Evolutionary conservation across 2,888 invertebrate genomes (phyloP).

Genomic region (Megalurothrips usitatus): DNA sequence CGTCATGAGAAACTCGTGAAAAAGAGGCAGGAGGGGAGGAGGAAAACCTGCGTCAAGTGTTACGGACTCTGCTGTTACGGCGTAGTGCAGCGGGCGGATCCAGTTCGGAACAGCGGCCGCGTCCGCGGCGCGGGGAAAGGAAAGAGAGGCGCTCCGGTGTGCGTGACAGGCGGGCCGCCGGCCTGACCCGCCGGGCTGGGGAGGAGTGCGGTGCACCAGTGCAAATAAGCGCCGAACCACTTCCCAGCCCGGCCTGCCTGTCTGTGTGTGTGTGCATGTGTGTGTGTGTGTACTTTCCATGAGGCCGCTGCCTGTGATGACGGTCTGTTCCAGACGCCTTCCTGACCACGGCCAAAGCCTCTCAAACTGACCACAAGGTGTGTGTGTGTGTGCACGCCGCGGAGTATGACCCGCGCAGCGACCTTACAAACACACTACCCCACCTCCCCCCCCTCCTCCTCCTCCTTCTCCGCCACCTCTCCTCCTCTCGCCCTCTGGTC

Average conservation of each 20-base stretch:
- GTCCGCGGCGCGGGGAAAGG: not conserved
- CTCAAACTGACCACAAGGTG: constrained; percentile 10
- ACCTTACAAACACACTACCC: not conserved
- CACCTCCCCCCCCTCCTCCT: not conserved
- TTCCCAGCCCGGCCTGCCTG: not conserved
- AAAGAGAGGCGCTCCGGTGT: not conserved
- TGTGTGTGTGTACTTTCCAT: not conserved
- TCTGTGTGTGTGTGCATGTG: no score
- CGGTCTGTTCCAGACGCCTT: not conserved
- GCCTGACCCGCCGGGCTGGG: not conserved
- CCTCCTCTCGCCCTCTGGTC: no score
- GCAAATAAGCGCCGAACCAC: not conserved
- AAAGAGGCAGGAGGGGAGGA: not conserved
- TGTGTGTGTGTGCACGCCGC: not conserved
- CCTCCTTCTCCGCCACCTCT: no score
- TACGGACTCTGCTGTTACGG: not conserved
- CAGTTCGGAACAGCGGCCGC: not conserved
- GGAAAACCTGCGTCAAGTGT: not conserved
- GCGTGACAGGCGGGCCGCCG: not conserved
- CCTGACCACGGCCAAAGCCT: not conserved
- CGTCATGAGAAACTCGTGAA: not conserved
- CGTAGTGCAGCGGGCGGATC: not conserved
- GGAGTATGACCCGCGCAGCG: no score
- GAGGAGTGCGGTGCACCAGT: not conserved
- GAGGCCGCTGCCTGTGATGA: not conserved